Evolutionary conservation across 2,888 invertebrate genomes (phyloP), one percentile per base, ranked within the genome.

Genomic region (Nyleta sp.): DNA sequence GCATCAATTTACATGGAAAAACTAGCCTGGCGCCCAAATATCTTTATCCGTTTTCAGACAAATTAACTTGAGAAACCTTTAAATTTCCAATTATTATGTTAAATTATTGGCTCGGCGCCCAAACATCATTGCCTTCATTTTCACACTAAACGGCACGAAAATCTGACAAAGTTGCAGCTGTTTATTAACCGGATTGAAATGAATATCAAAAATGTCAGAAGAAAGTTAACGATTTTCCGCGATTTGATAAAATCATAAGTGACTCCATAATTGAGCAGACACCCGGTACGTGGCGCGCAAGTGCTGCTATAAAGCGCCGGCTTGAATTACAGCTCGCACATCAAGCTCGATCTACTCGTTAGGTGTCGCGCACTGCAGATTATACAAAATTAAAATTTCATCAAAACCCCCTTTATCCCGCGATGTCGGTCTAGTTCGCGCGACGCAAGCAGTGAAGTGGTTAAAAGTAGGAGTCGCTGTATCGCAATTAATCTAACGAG

Each of bases 381-480:
- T 83, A 84, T 83, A 79, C 79, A 82, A 84, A 84, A 83, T 84
- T 82, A 84, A 84, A 83, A 83, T 81, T 80, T 78, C 83, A 80
- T 82, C 82, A 83, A 82, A 82, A 81, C 82, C 81, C 82, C 81
- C 82, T 82, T 82, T 81, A 79, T 80, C 71, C 76, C 57, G 44
- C 62, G 76, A 71, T 73, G 73, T 76, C 73, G 72, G 70, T 59
- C 57, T 65, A 79, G 62, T 67, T 74, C 64, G 33, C 35, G 31
- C 72, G 75, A 62, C 70, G 62, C 60, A 68, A 76, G 57, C 62
- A 72, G 53, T 74, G 72, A 73, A 78, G 80, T 75, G 80, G 78
- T 77, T 77, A 72, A 78, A 78, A 72, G 76, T 70, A 64, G 80
- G 77, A 48, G 78, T 59, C 64, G 79, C 73, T 78, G 79, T 82